phyloP scores from a whole-genome alignment of 2,888 invertebrate species.

The Bugula neritina region DNA sequence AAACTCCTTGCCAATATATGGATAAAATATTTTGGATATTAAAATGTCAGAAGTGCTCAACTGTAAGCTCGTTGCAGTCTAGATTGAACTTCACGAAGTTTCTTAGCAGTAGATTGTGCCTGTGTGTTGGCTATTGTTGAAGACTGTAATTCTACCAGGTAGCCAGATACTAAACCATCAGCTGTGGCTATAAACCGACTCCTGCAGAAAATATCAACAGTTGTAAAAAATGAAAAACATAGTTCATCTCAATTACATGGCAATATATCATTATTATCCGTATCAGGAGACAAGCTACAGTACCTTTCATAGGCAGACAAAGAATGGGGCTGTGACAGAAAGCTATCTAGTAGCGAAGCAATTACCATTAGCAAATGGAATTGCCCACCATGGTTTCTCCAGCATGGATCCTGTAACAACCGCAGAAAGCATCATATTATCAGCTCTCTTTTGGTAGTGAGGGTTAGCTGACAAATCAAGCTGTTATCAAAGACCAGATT shows the following conservation, averaged over 20 bases:
- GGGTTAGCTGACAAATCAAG: no score
- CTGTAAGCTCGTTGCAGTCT: constrained; percentile 1
- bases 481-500: no score
- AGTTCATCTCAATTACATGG: no score
- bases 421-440: no score
- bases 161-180: constrained; percentile 69
- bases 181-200: constrained; percentile 65
- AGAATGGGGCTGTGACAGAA: constrained; percentile 62
- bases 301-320: constrained; percentile 57
- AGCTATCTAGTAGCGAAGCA: constrained; percentile 65
- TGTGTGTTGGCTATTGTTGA: not conserved
- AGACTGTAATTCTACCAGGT: constrained; percentile 68
- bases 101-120: not conserved
- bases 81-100: not conserved
- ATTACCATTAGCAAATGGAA: constrained; percentile 75
- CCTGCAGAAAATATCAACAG: constrained; percentile 59
- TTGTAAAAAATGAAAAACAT: no score
- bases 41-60: not conserved
- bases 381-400: constrained; percentile 78
- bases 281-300: no score
- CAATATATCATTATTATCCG: no score
- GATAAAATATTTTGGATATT: not conserved
- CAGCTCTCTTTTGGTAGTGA: no score
- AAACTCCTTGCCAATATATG: not conserved
- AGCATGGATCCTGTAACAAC: constrained; percentile 77